Base-by-base conservation (phyloP, 2,113 vertebrate species). In the Capreolus pygargus region DNA sequence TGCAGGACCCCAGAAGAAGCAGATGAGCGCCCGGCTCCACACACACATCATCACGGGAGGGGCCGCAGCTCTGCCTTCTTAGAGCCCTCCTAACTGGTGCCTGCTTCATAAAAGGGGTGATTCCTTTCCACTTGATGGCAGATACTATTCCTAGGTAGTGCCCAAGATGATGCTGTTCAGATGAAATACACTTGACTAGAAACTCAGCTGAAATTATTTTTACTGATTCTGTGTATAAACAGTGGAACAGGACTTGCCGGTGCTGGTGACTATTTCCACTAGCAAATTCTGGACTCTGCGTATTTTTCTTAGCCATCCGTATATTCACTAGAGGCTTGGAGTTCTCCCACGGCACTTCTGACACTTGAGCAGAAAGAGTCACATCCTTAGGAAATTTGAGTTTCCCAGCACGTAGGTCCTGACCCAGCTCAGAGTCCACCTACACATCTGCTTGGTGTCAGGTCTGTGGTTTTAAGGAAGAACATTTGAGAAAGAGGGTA, bases 141-240 rank as follows among this genome's bases (percentile, higher is more conserved):
- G 8, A 3, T 0, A 3, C 9, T 25, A 0, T 3, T n/a, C 45
- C 16, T 11, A 6, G 0, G 45, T 2, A 28, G 25, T 4, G 43
- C 15, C 76, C 2, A 10, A 7, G 6, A 4, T 1, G 58, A 27
- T 8, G 21, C 43, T 3, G 4, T 10, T 28, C 84, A 39, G 27
- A 15, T 36, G 23, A 8, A 1, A 55, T 6, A 33, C 33, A 9
- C 43, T 33, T 0, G 33, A 5, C 39, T 0, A 19, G 64, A 78
- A 6, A 45, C 28, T 23, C 88, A n/a, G 82, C 60, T 15, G 12
- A 36, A 33, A 47, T 15, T 7, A 7, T 1, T 17, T 17, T 3
- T 6, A 36, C 28, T 17, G 19, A 5, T 30, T 28, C 88, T 64
- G 81, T 28, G 36, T 11, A 1, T 14, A 1, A 27, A 15, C 54